Conservation (phyloP, 2,797 vertebrate species). For the Sebastes wilsoni region DNA sequence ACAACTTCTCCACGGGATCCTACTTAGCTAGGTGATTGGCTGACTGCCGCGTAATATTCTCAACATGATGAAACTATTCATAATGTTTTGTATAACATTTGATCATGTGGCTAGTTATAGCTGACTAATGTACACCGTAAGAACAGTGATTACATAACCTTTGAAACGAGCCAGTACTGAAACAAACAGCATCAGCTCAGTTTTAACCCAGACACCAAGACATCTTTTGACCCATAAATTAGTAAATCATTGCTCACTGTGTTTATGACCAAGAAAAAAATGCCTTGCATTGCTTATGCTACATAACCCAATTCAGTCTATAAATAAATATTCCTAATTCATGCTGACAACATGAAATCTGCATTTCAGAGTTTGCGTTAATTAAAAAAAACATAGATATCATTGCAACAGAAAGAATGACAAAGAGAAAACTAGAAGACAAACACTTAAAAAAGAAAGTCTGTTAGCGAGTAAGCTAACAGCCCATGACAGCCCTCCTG, state of each 20-base stretch:
- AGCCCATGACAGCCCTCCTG: background rate
- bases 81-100: no score
- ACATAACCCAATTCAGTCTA: background rate
- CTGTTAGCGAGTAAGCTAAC: background rate
- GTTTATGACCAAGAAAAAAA: background rate
- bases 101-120: no score
- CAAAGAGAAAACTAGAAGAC: background rate
- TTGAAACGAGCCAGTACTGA: no score
- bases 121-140: no score
- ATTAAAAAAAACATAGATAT: background rate
- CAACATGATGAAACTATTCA: background rate
- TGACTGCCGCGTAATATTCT: background rate
- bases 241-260: background rate
- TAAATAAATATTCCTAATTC: background rate
- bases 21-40: background rate
- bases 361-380: background rate
- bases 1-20: no score
- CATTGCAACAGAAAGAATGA: background rate
- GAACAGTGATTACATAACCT: no score
- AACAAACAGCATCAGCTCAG: no score
- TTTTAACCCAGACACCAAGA: background rate
- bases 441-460: background rate
- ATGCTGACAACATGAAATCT: background rate
- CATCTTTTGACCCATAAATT: background rate
- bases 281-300: background rate